These are phyloP conservation scores for Saccostrea cuccullata DNA, from an alignment of 1,140 invertebrate genomes.

Conservation along the genomic window DNA sequence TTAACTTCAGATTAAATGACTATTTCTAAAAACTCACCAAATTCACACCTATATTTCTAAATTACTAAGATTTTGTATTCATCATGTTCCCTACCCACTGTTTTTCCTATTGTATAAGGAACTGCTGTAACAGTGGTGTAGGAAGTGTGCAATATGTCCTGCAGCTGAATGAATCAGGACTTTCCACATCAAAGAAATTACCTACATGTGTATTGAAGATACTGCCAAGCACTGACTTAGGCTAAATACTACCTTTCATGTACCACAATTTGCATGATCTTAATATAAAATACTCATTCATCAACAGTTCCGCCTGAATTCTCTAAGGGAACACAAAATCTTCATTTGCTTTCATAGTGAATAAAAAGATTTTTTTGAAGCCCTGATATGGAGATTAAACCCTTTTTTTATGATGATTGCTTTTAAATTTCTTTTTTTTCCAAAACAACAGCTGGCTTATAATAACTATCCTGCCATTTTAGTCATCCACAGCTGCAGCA, in stretches of 20 bases:
- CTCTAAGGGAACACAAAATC: background rate
- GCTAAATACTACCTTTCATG: background rate
- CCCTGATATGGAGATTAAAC: constrained; percentile 19
- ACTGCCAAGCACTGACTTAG: background rate
- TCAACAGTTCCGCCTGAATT: constrained; percentile 14
- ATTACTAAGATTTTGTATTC: background rate
- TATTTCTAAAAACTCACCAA: background rate
- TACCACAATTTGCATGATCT: background rate
- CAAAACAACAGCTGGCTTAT: constrained; percentile 1
- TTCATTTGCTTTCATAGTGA: background rate
- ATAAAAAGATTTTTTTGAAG: background rate
- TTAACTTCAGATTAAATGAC: too few species aligned
- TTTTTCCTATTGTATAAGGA: background rate
- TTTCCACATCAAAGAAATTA: background rate
- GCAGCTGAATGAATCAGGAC: constrained; percentile 11
- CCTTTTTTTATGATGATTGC: background rate
- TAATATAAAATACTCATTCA: background rate
- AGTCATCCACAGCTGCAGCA: background rate
- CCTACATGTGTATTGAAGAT: background rate
- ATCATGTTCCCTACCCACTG: background rate
- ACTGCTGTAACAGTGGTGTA: background rate
- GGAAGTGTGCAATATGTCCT: background rate
- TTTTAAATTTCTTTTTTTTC: background rate
- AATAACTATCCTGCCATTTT: background rate
- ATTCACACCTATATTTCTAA: background rate